These are phyloP conservation scores for Hylaeus anthracinus DNA, from an alignment of 1,140 invertebrate genomes.

Conservation along the genomic window DNA sequence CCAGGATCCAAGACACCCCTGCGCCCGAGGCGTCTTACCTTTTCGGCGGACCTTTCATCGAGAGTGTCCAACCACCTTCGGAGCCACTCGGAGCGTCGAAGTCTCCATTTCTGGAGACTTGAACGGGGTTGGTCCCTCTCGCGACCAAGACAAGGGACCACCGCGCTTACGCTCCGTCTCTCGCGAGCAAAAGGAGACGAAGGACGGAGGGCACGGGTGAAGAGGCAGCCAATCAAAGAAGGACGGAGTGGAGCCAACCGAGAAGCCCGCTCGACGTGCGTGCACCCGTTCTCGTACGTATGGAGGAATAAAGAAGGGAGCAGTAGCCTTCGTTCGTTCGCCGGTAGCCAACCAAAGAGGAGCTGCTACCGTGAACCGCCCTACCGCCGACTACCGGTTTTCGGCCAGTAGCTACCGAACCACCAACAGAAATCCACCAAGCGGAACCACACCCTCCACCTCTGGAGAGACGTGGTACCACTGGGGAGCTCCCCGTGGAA, in stretches of 20 bases:
- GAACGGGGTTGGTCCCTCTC: neutral
- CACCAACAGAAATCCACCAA: slow-evolving; percentile 55
- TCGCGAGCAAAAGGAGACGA: slow-evolving; percentile 35
- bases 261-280: slow-evolving; percentile 71
- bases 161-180: slow-evolving; percentile 28
- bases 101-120: no score
- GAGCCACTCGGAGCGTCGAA: no score
- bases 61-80: no score
- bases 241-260: slow-evolving; percentile 70
- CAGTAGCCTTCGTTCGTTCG: slow-evolving; percentile 69
- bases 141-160: neutral
- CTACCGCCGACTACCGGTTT: slow-evolving; percentile 80
- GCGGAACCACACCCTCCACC: slow-evolving; percentile 58
- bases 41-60: no score
- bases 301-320: slow-evolving; percentile 73
- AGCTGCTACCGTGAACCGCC: slow-evolving; percentile 80
- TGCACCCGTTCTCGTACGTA: slow-evolving; percentile 72
- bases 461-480: slow-evolving; percentile 27
- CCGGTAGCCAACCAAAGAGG: slow-evolving; percentile 78
- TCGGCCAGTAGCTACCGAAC: slow-evolving; percentile 73
- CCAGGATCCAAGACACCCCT: no score
- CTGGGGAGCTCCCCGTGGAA: neutral
- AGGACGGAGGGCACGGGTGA: slow-evolving; percentile 60
- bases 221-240: slow-evolving; percentile 63
- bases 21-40: no score